A percentile compares a stretch with the other conserved stretches of the same genome.
These are phyloP conservation scores for Aspidapion aeneum DNA, from an alignment of 2,888 invertebrate species.

Conservation along the genomic window DNA sequence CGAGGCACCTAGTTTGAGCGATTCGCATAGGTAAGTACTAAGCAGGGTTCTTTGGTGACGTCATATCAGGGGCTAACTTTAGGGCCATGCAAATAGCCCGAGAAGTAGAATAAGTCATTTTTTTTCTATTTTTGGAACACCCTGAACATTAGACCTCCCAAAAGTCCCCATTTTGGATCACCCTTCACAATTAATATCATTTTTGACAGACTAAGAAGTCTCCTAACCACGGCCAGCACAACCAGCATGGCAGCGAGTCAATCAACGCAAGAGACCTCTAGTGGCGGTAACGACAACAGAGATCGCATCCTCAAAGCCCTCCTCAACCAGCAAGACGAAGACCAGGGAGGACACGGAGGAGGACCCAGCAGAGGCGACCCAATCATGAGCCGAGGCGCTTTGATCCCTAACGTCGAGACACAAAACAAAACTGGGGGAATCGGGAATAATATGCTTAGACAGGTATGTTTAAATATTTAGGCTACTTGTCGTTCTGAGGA, in stretches of 20 bases:
- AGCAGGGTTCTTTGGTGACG: too few relatives aligned
- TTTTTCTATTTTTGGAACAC: too few relatives aligned
- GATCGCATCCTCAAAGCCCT: slow-evolving; percentile 57
- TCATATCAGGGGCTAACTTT: background rate
- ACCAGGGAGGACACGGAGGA: slow-evolving; percentile 44
- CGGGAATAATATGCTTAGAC: slow-evolving; percentile 59
- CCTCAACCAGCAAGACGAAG: slow-evolving; percentile 65
- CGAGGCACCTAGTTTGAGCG: slow-evolving; percentile 46
- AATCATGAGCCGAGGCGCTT: background rate
- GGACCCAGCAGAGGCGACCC: background rate
- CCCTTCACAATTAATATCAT: too few relatives aligned
- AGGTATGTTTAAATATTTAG: too few relatives aligned
- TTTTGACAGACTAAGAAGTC: slow-evolving; percentile 53
- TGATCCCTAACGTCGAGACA: background rate
- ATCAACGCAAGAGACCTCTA: slow-evolving; percentile 43
- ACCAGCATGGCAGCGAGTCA: slow-evolving; percentile 26
- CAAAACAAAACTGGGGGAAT: background rate
- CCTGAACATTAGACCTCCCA: too few relatives aligned
- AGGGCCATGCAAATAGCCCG: too few relatives aligned
- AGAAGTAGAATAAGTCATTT: too few relatives aligned
- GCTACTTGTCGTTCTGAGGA: too few relatives aligned
- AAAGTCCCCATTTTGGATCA: too few relatives aligned
- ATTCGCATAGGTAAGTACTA: slow-evolving; percentile 43
- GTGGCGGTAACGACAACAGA: slow-evolving; percentile 30
- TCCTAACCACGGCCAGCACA: slow-evolving; percentile 52